Percentiles rank a stretch among this genome's conserved stretches.
These are phyloP conservation scores for Lathamus discolor DNA, from an alignment of 2,113 vertebrate species.

Conservation along the genomic window DNA sequence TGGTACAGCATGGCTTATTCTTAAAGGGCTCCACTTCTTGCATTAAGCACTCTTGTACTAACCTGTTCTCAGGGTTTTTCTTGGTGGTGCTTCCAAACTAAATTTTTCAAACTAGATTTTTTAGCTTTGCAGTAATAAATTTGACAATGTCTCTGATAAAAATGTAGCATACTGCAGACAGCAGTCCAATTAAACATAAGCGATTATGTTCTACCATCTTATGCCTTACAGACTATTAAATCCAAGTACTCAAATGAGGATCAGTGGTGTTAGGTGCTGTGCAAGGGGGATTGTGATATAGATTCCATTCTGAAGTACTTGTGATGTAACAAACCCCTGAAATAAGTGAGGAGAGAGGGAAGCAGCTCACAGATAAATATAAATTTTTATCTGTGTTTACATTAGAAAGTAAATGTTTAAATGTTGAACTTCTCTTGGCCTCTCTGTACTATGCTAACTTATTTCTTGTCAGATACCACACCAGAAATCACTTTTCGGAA, in stretches of 20 bases:
- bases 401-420: conserved; percentile 24
- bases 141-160: not conserved
- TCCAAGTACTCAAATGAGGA: not conserved
- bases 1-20: not conserved
- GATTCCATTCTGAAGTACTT: not conserved
- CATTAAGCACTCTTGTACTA: not conserved
- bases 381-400: conserved; percentile 4
- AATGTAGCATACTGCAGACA: not conserved
- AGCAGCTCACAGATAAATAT: not conserved
- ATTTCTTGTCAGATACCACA: not conserved
- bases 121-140: not conserved
- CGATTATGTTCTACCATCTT: not conserved
- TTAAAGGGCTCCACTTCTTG: not conserved
- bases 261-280: not conserved
- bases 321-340: not conserved
- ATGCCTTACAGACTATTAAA: not conserved
- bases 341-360: not conserved
- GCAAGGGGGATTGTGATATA: not conserved
- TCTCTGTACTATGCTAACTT: not conserved
- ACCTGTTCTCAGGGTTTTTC: not conserved
- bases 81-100: not conserved
- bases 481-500: not conserved
- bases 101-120: not conserved
- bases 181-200: not conserved
- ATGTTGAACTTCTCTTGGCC: conserved; percentile 27